Evolutionary conservation across 2,888 invertebrate genomes (phyloP).

Genomic region (Punctoribates punctum): DNA sequence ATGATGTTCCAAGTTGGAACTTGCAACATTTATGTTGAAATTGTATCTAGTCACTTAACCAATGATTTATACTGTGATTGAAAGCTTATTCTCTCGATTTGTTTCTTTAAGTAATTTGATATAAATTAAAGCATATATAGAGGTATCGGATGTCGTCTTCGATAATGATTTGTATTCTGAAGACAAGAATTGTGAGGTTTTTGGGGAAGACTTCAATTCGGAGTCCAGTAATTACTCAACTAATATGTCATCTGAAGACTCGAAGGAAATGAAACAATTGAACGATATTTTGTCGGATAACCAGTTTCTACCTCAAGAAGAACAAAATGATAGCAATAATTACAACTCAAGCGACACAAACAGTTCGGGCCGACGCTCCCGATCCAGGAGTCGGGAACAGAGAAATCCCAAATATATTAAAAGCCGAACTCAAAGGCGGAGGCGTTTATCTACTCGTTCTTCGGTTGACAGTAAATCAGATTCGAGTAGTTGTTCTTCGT

Average conservation of each 20-base stretch:
- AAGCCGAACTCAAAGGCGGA: constrained; percentile 3
- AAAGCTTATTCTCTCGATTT: background rate
- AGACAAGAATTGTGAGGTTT: background rate
- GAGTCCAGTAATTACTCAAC: constrained; percentile 4
- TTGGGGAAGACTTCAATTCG: background rate
- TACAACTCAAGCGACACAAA: background rate
- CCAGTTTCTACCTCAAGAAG: background rate
- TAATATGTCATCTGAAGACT: background rate
- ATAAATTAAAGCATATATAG: constrained; percentile 16
- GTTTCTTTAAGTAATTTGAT: background rate
- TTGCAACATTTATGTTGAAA: too few relatives aligned
- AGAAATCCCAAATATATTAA: background rate
- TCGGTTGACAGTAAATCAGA: constrained; percentile 36
- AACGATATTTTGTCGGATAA: background rate
- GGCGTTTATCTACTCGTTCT: constrained; percentile 39
- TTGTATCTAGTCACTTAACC: too few relatives aligned
- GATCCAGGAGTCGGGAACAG: constrained; percentile 21
- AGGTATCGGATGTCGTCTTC: constrained; percentile 27
- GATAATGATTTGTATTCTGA: background rate
- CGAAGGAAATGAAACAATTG: background rate
- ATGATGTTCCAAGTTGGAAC: too few relatives aligned
- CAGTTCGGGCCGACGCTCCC: background rate
- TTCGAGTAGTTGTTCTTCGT: constrained; percentile 36
- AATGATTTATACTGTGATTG: too few relatives aligned
- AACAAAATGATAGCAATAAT: constrained; percentile 23